These are phyloP conservation scores for Stratiomys singularior DNA, from an alignment of 2,888 invertebrate genomes.

Conservation along the genomic window DNA sequence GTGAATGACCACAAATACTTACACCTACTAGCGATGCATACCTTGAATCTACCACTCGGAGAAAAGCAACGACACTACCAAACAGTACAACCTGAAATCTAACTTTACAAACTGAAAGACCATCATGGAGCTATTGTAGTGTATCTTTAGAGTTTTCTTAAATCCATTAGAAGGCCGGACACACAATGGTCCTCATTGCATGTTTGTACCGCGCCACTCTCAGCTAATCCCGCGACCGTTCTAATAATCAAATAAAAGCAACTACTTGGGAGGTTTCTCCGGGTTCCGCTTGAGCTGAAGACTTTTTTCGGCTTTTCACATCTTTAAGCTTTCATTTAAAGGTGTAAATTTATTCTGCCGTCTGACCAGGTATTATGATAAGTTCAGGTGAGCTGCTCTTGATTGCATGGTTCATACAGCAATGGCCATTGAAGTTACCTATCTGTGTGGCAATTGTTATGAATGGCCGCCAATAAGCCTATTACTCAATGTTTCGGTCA, in stretches of 20 bases:
- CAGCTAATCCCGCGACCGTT: slow-evolving; percentile 43
- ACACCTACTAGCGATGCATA: no score
- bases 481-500: slow-evolving; percentile 51
- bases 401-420: background rate
- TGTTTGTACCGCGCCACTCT: slow-evolving; percentile 32
- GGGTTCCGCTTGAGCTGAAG: slow-evolving; percentile 15
- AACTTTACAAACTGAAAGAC: slow-evolving; percentile 17
- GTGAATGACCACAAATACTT: background rate
- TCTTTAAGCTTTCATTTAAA: slow-evolving; percentile 38
- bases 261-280: slow-evolving; percentile 48
- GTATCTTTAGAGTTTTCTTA: slow-evolving; percentile 16
- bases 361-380: background rate
- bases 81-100: no score
- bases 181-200: slow-evolving; percentile 26
- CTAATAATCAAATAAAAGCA: slow-evolving; percentile 46
- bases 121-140: slow-evolving; percentile 6
- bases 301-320: slow-evolving; percentile 27
- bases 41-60: background rate
- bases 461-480: slow-evolving; percentile 44
- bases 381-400: slow-evolving; percentile 19
- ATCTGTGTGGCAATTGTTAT: slow-evolving; percentile 45
- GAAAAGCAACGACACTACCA: background rate
- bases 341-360: background rate
- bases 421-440: background rate
- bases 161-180: slow-evolving; percentile 41